Percentiles rank a stretch among this genome's conserved stretches.
phyloP scores from a whole-genome alignment of 2,113 vertebrate species.

The Thymallus thymallus region DNA sequence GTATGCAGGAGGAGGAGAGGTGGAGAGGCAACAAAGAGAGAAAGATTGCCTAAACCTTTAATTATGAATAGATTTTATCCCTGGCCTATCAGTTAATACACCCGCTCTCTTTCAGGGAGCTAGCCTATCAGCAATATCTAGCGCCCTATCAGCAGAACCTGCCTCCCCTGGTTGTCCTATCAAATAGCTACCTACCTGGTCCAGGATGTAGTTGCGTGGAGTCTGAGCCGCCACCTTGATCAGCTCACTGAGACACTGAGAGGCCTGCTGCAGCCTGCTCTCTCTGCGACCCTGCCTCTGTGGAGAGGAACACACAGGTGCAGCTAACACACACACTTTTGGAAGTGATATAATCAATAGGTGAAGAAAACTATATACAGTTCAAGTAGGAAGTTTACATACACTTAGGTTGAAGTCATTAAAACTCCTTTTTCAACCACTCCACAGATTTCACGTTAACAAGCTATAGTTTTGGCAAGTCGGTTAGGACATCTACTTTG shows the following conservation, averaged over 20 bases:
- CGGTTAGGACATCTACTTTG: no score
- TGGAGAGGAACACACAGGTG: background rate
- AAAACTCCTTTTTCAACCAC: no score
- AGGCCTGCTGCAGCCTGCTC: constrained; percentile 79
- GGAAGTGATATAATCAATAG: no score
- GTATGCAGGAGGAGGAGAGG: background rate
- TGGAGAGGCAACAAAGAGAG: background rate
- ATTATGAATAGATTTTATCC: background rate
- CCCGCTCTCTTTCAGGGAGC: no score
- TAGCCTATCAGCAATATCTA: background rate
- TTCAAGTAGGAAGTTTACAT: no score
- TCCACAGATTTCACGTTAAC: no score
- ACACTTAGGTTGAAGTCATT: no score
- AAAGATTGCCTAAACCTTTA: background rate
- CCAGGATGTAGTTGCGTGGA: constrained; percentile 85
- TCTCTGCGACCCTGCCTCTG: constrained; percentile 70
- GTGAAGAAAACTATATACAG: no score
- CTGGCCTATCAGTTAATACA: no score
- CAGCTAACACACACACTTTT: background rate
- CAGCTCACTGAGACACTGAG: constrained; percentile 83
- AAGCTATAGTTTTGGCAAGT: no score
- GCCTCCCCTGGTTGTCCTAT: no score
- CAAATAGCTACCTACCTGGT: constrained; percentile 75
- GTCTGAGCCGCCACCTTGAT: constrained; percentile 80
- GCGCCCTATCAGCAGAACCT: background rate